Evolutionary conservation across 2,888 invertebrate species (phyloP), one percentile per base, ranked within the genome.

Genomic region (Macrophya alboannulata): DNA sequence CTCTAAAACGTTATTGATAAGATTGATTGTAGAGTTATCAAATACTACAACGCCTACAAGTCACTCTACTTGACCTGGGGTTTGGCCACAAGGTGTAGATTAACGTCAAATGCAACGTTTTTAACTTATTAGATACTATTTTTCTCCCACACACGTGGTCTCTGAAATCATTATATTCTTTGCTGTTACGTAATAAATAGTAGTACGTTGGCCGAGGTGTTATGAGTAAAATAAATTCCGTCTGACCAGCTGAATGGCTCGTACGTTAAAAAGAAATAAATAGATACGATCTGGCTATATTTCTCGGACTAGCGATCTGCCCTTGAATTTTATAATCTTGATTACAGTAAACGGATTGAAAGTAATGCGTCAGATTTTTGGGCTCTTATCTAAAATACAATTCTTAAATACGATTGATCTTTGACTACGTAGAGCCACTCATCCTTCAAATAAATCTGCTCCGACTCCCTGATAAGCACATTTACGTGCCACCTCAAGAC

Each of bases 381-480:
- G 3, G n/a, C 8, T 77, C 77, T 77, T 77, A 55, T 77, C 31
- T 40, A 5, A 31, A 51, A 51, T 77, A 31, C 40, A 59, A 81
- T 62, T 81, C 25, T 62, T 43, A 8, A 62, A 17, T 12, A 25
- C 10, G 25, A 62, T 62, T 25, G 37, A 77, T 77, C 12, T 17
- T 77, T 15, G 37, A 4, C 43, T 51, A 76, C 25, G 25, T n/a
- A 15, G 25, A 82, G 25, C 43, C 48, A 40, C 62, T 68, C 43
- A 68, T 68, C 62, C 81, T 81, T 81, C 81, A 62, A 81, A 65
- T 62, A 81, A 62, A 81, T 62, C 55, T 62, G 25, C 81, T 81
- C 40, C 51, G 81, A 62, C 15, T n/a, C 37, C 43, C 51, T 12
- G 77, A 77, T 77, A 77, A 51, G 17, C 48, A 55, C 12, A 55